Evolutionary conservation across 2,797 vertebrate species (phyloP), one percentile per base, ranked within the genome.

Genomic region (Limnodromus scolopaceus): DNA sequence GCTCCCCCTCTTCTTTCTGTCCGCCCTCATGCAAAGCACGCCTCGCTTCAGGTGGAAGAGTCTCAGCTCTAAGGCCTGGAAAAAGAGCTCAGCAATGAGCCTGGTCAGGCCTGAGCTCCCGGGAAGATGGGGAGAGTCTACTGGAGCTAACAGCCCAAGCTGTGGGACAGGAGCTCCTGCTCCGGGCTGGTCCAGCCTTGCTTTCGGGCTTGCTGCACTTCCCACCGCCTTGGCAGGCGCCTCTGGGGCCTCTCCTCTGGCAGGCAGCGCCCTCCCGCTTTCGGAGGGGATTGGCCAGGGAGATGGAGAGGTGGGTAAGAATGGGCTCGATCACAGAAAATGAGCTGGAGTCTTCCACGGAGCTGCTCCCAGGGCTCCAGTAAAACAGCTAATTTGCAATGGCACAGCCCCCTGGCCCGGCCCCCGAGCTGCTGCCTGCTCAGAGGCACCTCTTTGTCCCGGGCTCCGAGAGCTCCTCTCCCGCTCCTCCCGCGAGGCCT

Each of bases 371-470:
- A 7, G 53, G 79, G 90, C 93, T 91, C 61, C 39, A 1, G 5
- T 87, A n/a, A 68, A 90, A 60, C 87, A 74, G 74, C 91, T 86
- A 0, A 3, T 78, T 77, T 68, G 69, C 49, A 7, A 0, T 36
- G 87, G 93, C 91, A 17, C 74, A 28, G 84, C 87, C 89, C 84
- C 83, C 45, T 41, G 82, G 68, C 79, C 61, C 0, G 27, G 84
- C 76, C 90, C 93, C 65, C 2, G 15, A 6, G 68, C 80, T 23
- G 74, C 80, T 6, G 32, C 60, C 17, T 43, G 79, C 81, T 14
- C 85, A 45, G 86, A 93, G 72, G 53, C 80, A 14, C 34, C 68
- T 55, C 87, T 93, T 77, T 90, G 91, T 94, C 89, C n/a, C 20
- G 13, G 70, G 66, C 72, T 66, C 55, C 0, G 0, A 81, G 54